phyloP scores from a whole-genome alignment of 2,113 vertebrate species.

The Psettodes erumei region DNA sequence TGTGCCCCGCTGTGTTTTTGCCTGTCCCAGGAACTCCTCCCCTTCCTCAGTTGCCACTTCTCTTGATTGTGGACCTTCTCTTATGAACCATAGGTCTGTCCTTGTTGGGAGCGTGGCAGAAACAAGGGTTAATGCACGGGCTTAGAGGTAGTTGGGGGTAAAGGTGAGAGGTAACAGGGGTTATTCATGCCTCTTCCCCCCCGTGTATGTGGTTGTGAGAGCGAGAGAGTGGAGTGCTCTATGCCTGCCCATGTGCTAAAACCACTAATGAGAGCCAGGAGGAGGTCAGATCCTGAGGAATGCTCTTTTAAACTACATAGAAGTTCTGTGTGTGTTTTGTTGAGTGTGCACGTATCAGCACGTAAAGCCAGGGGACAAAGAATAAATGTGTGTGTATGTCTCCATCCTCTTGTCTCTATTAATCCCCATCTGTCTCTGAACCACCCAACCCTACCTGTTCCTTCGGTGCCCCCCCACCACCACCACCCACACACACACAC shows the following conservation, averaged over 20 bases:
- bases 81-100: conserved; percentile 37
- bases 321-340: conserved; percentile 28
- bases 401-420: conserved; percentile 29
- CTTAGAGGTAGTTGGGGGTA: conserved; percentile 47
- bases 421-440: conserved; percentile 19
- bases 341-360: conserved; percentile 1
- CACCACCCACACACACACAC: too few relatives aligned
- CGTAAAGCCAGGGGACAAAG: conserved; percentile 30
- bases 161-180: conserved; percentile 66
- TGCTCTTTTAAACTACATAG: conserved; percentile 51
- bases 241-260: conserved; percentile 55
- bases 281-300: conserved; percentile 56
- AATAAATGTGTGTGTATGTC: conserved; percentile 38
- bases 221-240: conserved; percentile 12
- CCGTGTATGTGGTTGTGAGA: conserved; percentile 13
- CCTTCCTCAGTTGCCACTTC: conserved; percentile 25
- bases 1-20: not conserved
- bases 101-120: conserved; percentile 39
- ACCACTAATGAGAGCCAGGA: conserved; percentile 58
- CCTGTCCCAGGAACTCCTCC: conserved; percentile 42
- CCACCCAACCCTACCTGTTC: not conserved
- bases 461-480: conserved; percentile 26
- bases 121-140: conserved; percentile 19
- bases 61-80: conserved; percentile 42
- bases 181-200: conserved; percentile 56